Percentiles rank a stretch among this genome's conserved stretches.
These are phyloP conservation scores for Hypanus sabinus DNA, from an alignment of 2,113 vertebrate genomes.

Conservation along the genomic window DNA sequence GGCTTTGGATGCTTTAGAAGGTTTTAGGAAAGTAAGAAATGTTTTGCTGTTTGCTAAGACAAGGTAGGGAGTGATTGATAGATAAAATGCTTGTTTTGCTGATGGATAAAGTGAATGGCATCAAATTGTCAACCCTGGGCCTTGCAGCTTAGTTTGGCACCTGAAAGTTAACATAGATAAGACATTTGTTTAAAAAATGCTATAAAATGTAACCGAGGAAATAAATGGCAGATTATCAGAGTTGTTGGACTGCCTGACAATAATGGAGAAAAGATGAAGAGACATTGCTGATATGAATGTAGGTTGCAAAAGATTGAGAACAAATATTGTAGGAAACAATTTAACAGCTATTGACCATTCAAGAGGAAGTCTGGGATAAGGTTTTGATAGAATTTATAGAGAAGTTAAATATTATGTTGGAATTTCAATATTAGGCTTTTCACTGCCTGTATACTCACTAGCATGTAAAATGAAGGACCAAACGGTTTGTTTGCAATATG, in stretches of 20 bases:
- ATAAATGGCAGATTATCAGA: neutral
- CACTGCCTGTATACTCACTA: neutral
- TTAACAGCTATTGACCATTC: neutral
- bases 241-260: neutral
- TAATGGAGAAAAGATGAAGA: neutral
- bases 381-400: neutral
- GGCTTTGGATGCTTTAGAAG: neutral
- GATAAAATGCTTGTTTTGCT: neutral
- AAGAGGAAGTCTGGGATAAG: neutral
- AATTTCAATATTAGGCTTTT: neutral
- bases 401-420: too few species aligned
- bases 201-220: neutral
- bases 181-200: neutral
- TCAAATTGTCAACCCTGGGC: conserved; percentile 4
- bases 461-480: neutral
- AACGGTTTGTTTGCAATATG: neutral
- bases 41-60: neutral
- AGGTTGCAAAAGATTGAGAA: neutral
- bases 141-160: neutral
- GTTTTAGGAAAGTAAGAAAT: neutral
- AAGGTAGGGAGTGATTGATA: neutral
- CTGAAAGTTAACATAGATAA: neutral
- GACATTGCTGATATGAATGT: neutral
- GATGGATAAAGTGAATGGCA: neutral
- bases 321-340: neutral